phyloP scores from a whole-genome alignment of 2,888 invertebrate genomes.

The Rotaria magnacalcarata region DNA sequence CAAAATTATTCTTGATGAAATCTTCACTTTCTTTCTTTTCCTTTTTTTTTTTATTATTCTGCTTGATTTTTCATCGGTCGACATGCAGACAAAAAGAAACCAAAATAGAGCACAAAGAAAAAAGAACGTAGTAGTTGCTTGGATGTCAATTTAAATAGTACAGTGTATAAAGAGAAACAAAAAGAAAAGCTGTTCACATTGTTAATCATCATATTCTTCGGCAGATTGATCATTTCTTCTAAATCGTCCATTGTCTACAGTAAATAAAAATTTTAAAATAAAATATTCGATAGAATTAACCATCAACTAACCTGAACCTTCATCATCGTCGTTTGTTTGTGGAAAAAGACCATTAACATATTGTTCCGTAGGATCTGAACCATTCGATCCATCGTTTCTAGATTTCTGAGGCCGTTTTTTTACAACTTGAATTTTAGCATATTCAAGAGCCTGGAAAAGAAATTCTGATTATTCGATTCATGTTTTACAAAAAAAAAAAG shows the following conservation, averaged over 20 bases:
- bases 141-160: background rate
- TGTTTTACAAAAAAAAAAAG: background rate
- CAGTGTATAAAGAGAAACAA: too few species aligned
- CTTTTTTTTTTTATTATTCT: too few species aligned
- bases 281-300: background rate
- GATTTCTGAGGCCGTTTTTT: background rate
- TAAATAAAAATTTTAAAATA: background rate
- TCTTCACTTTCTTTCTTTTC: too few species aligned
- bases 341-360: background rate
- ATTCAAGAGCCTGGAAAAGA: constrained; percentile 7
- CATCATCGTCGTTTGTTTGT: background rate
- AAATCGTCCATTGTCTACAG: background rate
- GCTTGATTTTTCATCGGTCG: background rate
- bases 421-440: background rate
- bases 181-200: background rate
- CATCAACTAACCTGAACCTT: background rate
- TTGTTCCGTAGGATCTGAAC: background rate
- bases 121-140: background rate
- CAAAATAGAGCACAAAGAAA: background rate
- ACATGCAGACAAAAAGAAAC: background rate
- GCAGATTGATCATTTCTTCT: background rate
- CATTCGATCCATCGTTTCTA: background rate
- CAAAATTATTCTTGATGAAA: too few species aligned
- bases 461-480: background rate
- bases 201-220: background rate